Percentiles rank a stretch among this genome's conserved stretches.
phyloP scores from a whole-genome alignment of 92 coral and sea anemone species.

The Parazoanthus atlanticus region DNA sequence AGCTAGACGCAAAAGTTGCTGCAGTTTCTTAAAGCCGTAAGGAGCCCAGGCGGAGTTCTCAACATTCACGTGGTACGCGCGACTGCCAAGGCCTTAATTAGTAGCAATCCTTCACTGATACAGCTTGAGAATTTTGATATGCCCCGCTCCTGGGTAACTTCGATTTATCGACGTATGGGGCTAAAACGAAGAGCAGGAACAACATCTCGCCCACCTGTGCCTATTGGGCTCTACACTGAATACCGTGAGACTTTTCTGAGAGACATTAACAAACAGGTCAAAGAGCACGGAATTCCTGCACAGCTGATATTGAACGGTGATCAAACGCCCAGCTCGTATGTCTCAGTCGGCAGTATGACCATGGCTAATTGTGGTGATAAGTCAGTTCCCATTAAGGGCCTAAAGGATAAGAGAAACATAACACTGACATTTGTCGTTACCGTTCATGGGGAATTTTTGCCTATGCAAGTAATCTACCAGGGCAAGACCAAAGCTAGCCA shows the following conservation, averaged over 20 bases:
- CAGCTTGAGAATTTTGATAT: no score
- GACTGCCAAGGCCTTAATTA: slow-evolving; percentile 15
- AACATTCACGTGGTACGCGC: slow-evolving; percentile 30
- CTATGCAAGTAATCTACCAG: slow-evolving; percentile 28
- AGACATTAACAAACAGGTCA: no score
- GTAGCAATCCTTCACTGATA: slow-evolving; percentile 27
- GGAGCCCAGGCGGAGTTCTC: slow-evolving; percentile 26
- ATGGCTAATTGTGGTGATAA: slow-evolving; percentile 23
- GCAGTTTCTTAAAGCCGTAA: slow-evolving; percentile 22
- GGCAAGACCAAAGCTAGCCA: slow-evolving; percentile 42
- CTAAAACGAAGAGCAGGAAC: slow-evolving; percentile 29
- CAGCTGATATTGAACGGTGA: no score
- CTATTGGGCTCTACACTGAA: slow-evolving; percentile 32
- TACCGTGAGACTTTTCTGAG: slow-evolving; percentile 19
- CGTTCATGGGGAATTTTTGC: slow-evolving; percentile 2
- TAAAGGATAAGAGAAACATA: slow-evolving; percentile 28
- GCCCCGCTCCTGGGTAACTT: slow-evolving; percentile 9
- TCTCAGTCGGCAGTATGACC: slow-evolving; percentile 26
- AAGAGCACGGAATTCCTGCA: no score
- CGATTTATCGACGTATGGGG: not conserved
- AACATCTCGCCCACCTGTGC: slow-evolving; percentile 12
- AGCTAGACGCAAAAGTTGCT: slow-evolving; percentile 24
- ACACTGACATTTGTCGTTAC: slow-evolving; percentile 26
- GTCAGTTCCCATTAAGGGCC: slow-evolving; percentile 9
- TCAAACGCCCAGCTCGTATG: slow-evolving; percentile 29